Evolutionary conservation across 2,797 vertebrate species (phyloP), one percentile per base, ranked within the genome.

Genomic region (Acrocephalus scirpaceus): DNA sequence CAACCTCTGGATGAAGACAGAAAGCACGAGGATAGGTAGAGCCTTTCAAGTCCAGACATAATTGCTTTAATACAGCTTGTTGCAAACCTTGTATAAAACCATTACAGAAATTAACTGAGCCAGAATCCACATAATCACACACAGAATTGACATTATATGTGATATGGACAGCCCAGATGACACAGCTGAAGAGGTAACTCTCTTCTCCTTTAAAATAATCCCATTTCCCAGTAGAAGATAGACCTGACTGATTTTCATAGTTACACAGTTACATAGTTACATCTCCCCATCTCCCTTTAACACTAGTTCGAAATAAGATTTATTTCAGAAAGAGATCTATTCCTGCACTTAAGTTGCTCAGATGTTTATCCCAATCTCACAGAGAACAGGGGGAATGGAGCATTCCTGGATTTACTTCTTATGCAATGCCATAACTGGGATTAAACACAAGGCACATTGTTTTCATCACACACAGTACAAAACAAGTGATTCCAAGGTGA

Each of bases 391-490:
- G 6, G 20, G 30, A n/a, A 73, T 1, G 7, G 3, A 86, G 44
- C 11, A 13, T 21, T 66, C 42, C 8, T 22, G 86, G 48, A 94
- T 84, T 92, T 93, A 81, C 16, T 51, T 27, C 73, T 94, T 76
- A 93, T 2, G 36, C 95, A 93, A 92, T 3, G 0, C 58, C 58
- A 1, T 25, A 40, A 60, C 62, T 17, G 60, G 86, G 66, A 88
- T 70, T 75, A 90, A 88, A 73, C 58, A 34, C 36, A 10, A 36
- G 27, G 71, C 70, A 20, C 2, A 8, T 19, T 93, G 88, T 75
- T 88, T 87, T 36, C 57, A 30, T 61, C 44, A 29, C 2, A 34
- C 20, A 25, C 48, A 7, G 36, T 18, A 69, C 86, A 65, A 78
- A 71, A 34, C 16, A 30, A 92, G 42, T 14, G 44, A 66, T 34